These are phyloP conservation scores for Ovibos moschatus DNA, from an alignment of 2,113 vertebrate genomes.

Conservation along the genomic window DNA sequence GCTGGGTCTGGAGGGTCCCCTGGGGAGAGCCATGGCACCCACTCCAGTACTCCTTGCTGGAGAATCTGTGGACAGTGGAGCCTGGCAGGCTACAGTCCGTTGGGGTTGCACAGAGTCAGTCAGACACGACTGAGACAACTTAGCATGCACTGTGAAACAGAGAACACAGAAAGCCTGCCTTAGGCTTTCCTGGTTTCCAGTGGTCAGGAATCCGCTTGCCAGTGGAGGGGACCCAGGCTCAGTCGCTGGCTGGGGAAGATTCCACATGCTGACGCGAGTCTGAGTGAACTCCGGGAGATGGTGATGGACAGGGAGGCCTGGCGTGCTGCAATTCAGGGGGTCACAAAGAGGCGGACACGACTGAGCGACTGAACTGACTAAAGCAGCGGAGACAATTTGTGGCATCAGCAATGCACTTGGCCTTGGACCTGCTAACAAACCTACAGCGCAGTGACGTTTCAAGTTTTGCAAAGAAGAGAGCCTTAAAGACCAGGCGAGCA, in stretches of 20 bases:
- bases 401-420: background rate
- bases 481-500: background rate
- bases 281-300: no score
- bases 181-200: background rate
- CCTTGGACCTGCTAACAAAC: background rate
- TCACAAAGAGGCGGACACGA: no score
- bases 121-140: background rate
- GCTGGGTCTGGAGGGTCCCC: background rate
- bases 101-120: background rate
- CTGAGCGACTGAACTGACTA: background rate
- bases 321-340: no score
- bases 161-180: background rate
- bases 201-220: background rate
- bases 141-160: background rate
- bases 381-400: background rate
- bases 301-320: no score
- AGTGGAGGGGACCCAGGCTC: background rate
- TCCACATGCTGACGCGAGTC: background rate
- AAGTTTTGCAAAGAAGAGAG: background rate
- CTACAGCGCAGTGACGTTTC: fast-evolving
- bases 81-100: background rate
- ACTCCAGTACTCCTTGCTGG: background rate
- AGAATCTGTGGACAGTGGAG: background rate
- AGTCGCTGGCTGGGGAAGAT: fast-evolving
- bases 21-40: background rate